Conservation (phyloP, 2,888 invertebrate genomes). For the Zygaena filipendulae region DNA sequence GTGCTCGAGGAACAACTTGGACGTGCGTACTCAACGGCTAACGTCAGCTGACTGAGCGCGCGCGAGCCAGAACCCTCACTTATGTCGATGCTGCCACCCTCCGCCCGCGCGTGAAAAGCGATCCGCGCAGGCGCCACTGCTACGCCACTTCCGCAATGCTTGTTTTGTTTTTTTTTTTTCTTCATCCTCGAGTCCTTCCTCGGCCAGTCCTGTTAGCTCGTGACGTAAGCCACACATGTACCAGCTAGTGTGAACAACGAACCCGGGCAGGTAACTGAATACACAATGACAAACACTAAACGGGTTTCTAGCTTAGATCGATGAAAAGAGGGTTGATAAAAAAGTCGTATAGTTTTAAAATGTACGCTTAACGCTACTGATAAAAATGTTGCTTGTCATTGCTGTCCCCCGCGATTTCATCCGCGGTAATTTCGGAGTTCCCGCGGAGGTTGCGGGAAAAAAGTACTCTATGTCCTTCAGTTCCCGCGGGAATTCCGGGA, state of each 20-base stretch:
- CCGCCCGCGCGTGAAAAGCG: conserved; percentile 48
- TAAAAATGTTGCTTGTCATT: too few relatives aligned
- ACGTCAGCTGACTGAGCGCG: conserved; percentile 66
- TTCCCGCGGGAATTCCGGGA: too few relatives aligned
- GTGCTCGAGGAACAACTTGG: too few relatives aligned
- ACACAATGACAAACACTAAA: conserved; percentile 15
- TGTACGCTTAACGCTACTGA: too few relatives aligned
- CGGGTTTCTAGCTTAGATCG: too few relatives aligned
- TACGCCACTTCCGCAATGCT: conserved; percentile 35
- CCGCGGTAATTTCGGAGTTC: too few relatives aligned
- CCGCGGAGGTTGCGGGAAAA: too few relatives aligned
- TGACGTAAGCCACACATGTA: conserved; percentile 21
- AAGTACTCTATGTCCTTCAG: too few relatives aligned
- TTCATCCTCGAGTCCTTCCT: conserved; percentile 21
- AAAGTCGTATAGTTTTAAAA: too few relatives aligned
- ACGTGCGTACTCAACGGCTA: conserved; percentile 37
- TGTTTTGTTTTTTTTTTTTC: conserved; percentile 22
- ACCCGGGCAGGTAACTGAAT: conserved; percentile 21
- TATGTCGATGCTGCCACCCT: conserved; percentile 62
- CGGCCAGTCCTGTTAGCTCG: conserved; percentile 19
- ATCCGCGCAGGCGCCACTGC: conserved; percentile 40
- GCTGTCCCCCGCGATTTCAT: too few relatives aligned
- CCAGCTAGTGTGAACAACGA: conserved; percentile 26
- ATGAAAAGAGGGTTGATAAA: too few relatives aligned
- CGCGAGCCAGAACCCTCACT: conserved; percentile 50